These are phyloP conservation scores for Nasonia vitripennis DNA, from an alignment of 1,140 invertebrate species.

Conservation along the genomic window DNA sequence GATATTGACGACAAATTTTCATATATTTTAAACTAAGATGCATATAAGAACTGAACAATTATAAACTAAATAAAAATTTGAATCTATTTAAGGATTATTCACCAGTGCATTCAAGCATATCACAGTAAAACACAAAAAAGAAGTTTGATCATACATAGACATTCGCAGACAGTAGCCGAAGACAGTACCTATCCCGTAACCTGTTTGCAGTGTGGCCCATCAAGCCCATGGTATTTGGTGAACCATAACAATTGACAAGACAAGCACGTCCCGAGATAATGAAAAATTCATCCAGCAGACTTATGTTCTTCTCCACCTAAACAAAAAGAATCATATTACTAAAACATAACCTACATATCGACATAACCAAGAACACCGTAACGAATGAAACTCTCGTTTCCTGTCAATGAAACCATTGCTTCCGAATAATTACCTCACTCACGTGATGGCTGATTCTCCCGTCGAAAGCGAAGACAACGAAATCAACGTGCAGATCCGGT, in stretches of 20 bases:
- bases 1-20: not conserved
- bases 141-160: constrained; percentile 58
- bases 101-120: constrained; percentile 24
- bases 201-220: constrained; percentile 57
- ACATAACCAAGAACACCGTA: not conserved
- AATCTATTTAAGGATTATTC: not conserved
- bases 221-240: constrained; percentile 58
- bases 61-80: too few species aligned
- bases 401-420: not conserved
- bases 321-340: constrained; percentile 41
- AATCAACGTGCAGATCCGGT: constrained; percentile 64
- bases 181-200: constrained; percentile 66
- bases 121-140: not conserved
- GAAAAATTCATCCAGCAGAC: constrained; percentile 64
- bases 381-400: not conserved
- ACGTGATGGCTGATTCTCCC: constrained; percentile 58
- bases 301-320: constrained; percentile 67
- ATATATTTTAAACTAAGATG: too few species aligned
- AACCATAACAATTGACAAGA: constrained; percentile 65
- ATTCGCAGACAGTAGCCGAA: constrained; percentile 64
- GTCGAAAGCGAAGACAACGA: constrained; percentile 69
- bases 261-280: constrained; percentile 63
- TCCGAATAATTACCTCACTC: constrained; percentile 60
- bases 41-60: too few species aligned
- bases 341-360: constrained; percentile 39